Evolutionary conservation across 2,113 vertebrate species (phyloP).

Genomic region (Grantiella picta): DNA sequence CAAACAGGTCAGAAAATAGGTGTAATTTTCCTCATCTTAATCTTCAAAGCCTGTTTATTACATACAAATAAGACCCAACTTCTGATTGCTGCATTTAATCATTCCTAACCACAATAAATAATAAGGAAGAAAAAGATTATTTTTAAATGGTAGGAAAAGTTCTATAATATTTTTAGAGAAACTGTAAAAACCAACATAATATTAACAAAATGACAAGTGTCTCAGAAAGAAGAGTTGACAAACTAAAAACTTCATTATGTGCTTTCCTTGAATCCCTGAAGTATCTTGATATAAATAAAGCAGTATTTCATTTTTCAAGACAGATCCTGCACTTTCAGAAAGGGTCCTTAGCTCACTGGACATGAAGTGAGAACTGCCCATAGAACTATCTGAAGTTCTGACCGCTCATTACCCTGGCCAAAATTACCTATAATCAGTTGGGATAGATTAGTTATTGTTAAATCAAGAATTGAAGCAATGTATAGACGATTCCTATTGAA

Average conservation of each 20-base stretch:
- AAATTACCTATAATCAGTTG: slow-evolving; percentile 16
- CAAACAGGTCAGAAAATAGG: neutral
- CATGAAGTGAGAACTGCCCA: slow-evolving; percentile 3
- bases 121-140: neutral
- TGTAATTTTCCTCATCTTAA: neutral
- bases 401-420: neutral
- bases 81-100: neutral
- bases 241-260: neutral
- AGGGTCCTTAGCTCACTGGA: neutral
- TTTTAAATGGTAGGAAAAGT: neutral
- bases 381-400: neutral
- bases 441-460: neutral
- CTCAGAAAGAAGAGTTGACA: neutral
- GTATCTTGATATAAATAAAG: neutral
- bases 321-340: neutral
- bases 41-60: neutral
- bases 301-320: slow-evolving; percentile 19
- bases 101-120: neutral
- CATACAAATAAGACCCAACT: neutral
- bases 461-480: neutral
- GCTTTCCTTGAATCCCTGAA: neutral
- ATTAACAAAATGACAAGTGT: neutral
- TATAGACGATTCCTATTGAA: neutral
- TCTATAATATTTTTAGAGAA: neutral
- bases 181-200: neutral